Percentiles rank a stretch among this genome's conserved stretches.
Evolutionary conservation across 2,888 invertebrate species (phyloP).

Genomic region (Phengaris alcon): DNA sequence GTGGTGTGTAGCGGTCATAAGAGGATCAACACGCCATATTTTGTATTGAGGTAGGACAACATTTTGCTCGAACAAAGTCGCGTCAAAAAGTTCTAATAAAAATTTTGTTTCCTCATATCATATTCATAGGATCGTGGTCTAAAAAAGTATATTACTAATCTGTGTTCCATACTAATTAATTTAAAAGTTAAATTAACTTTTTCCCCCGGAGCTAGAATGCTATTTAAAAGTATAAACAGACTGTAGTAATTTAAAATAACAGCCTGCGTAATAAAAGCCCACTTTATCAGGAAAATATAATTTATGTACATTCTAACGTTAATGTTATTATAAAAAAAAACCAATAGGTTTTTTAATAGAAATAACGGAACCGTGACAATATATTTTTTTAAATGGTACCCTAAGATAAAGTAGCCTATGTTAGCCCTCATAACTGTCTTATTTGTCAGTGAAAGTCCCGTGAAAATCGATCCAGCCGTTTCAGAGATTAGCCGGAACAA

Average conservation of each 20-base stretch:
- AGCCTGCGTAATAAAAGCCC: not conserved
- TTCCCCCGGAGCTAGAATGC: not conserved
- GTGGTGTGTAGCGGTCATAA: no score
- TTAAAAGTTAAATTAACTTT: conserved; percentile 13
- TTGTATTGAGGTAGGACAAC: not conserved
- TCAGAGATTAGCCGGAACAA: no score
- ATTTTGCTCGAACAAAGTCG: not conserved
- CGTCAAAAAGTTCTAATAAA: not conserved
- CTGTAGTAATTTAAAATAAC: conserved; percentile 16
- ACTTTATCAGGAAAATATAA: not conserved
- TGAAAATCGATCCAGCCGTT: no score
- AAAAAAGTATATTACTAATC: conserved; percentile 10
- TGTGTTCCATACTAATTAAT: not conserved
- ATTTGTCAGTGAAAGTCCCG: no score
- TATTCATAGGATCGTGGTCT: not conserved
- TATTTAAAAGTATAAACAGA: not conserved
- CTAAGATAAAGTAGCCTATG: no score
- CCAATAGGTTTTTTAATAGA: no score
- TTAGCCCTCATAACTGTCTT: no score
- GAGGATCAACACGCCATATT: not conserved
- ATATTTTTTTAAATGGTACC: no score
- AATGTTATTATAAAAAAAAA: not conserved
- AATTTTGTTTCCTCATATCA: not conserved
- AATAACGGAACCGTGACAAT: no score
- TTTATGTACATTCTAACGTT: not conserved